Evolutionary conservation across 2,888 invertebrate genomes (phyloP), one percentile per base, ranked within the genome.

Genomic region (Xanthorhoe spadicearia): DNA sequence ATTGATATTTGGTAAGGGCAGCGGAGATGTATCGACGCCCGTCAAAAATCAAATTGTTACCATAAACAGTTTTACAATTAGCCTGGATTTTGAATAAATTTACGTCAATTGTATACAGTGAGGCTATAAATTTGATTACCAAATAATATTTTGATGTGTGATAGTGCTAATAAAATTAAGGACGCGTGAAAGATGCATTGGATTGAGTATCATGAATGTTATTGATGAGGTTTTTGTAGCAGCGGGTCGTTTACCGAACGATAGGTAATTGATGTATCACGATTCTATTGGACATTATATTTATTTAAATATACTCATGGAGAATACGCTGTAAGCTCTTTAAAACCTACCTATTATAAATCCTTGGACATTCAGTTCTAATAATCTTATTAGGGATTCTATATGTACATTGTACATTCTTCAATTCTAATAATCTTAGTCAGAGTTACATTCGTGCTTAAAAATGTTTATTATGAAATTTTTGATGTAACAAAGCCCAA

Each of bases 41-140:
- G 83, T 86, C 86, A 83, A 84, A 82, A 80, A 83, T 85, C 79
- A 83, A 88, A 87, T 81, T 83, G 84, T 87, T 66, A 79, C 83
- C 79, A 83, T 85, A 86, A 86, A 85, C 85, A 86, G 86, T 88
- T 90, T 85, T 83, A 88, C 87, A 89, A 91, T 90, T 89, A 90
- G 84, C 85, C 82, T 83, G 80, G 81, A 82, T 85, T 89, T 88
- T 90, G 86, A 90, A 90, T 91, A 90, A 80, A 90, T 91, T 90
- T 89, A 81, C 82, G 90, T 92, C 91, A 87, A 85, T 83, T 83
- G 87, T 87, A 66, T 75, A 76, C 82, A 83, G 84, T 82, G 82
- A 76, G 70, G 81, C 82, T 77, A 89, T 92, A 89, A 90, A 92
- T 92, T 85, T 84, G 83, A 83, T 85, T 84, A 87, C 61, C 78